These are phyloP conservation scores for Leucozona laternaria DNA, from an alignment of 2,888 invertebrate genomes.

Conservation along the genomic window DNA sequence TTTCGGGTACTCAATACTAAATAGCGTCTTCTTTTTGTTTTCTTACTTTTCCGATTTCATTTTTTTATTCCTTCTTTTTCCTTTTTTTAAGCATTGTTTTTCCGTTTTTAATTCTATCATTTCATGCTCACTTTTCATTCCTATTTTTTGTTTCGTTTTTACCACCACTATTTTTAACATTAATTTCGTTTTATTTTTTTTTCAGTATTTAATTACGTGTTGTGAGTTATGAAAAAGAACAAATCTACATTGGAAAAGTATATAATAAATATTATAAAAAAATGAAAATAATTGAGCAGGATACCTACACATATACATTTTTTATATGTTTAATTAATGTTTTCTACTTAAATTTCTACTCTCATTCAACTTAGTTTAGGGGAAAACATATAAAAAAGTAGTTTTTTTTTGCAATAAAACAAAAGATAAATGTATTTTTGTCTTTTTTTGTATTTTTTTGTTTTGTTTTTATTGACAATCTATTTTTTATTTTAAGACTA, in stretches of 20 bases:
- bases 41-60: constrained; percentile 15
- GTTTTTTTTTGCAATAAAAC: constrained; percentile 55
- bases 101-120: not conserved
- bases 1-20: constrained; percentile 80
- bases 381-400: constrained; percentile 30
- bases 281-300: constrained; percentile 64
- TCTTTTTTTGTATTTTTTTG: constrained; percentile 15
- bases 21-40: constrained; percentile 44
- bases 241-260: constrained; percentile 71
- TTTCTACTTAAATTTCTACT: constrained; percentile 66
- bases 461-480: not conserved
- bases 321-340: constrained; percentile 53
- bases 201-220: constrained; percentile 83
- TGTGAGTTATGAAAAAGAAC: constrained; percentile 78
- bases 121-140: not conserved
- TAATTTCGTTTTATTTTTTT: constrained; percentile 75
- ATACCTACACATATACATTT: constrained; percentile 59
- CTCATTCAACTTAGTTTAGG: constrained; percentile 49
- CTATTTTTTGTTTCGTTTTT: constrained; percentile 33
- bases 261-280: constrained; percentile 65
- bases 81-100: not conserved
- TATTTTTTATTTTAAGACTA: not conserved
- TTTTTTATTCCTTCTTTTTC: constrained; percentile 12
- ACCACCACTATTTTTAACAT: constrained; percentile 50
- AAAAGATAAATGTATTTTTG: constrained; percentile 48